Conservation (phyloP, 2,888 invertebrate species). For the Hololepta plana region DNA sequence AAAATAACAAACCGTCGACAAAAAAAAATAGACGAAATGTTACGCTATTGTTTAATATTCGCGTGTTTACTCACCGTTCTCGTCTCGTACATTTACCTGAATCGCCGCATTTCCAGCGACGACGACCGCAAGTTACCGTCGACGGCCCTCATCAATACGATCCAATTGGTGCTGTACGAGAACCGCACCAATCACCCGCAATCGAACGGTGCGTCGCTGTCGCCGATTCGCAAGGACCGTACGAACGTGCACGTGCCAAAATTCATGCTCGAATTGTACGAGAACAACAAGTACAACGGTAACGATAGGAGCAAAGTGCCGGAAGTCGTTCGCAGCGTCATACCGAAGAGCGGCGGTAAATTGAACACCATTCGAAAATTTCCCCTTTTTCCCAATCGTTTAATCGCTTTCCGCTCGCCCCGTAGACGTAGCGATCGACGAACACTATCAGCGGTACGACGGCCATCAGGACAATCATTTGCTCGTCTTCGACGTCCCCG, state of each 20-base stretch:
- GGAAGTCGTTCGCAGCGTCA: slow-evolving; percentile 24
- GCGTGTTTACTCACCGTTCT: too few species aligned
- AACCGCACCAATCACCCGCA: too few species aligned
- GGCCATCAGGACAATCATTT: slow-evolving; percentile 18
- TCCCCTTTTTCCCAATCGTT: not conserved
- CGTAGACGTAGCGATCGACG: slow-evolving; percentile 5
- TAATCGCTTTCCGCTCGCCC: not conserved
- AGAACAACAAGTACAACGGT: slow-evolving; percentile 12
- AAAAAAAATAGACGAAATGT: too few species aligned
- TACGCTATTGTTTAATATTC: too few species aligned
- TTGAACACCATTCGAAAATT: not conserved
- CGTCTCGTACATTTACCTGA: too few species aligned
- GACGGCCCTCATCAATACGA: too few species aligned
- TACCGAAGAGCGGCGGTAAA: slow-evolving; percentile 23
- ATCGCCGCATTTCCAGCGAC: too few species aligned
- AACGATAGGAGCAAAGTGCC: slow-evolving; percentile 14
- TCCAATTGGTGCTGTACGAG: too few species aligned
- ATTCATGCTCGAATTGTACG: slow-evolving; percentile 26
- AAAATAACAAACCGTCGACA: too few species aligned
- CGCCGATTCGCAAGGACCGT: too few species aligned
- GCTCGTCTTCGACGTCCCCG: slow-evolving; percentile 22
- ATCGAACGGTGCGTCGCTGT: too few species aligned
- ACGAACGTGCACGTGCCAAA: slow-evolving; percentile 25
- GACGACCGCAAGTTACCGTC: too few species aligned
- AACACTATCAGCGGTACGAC: slow-evolving; percentile 6